A percentile compares a stretch with the other conserved stretches of the same genome.
Conservation (phyloP, 2,797 vertebrate genomes). For the Furcifer pardalis region DNA sequence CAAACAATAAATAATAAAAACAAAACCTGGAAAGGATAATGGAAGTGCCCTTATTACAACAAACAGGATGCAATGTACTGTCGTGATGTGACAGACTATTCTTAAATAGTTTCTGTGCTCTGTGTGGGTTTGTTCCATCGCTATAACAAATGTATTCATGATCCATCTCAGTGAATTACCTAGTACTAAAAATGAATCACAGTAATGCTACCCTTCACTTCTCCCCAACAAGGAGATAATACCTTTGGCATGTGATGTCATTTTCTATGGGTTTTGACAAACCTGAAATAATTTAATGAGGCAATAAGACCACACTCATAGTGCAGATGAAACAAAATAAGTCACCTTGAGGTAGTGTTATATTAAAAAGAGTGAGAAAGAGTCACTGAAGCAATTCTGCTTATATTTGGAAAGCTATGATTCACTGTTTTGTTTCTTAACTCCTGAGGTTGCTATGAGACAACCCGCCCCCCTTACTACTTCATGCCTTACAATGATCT, state of each 20-base stretch:
- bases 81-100: slow-evolving; percentile 43
- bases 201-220: slow-evolving; percentile 63
- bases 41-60: slow-evolving; percentile 59
- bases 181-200: slow-evolving; percentile 70
- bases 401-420: slow-evolving; percentile 56
- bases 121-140: slow-evolving; percentile 45
- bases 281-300: slow-evolving; percentile 73
- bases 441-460: slow-evolving; percentile 25
- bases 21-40: slow-evolving; percentile 61
- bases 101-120: slow-evolving; percentile 53
- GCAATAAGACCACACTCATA: slow-evolving; percentile 59
- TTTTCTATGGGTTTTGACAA: slow-evolving; percentile 68
- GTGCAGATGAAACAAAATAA: slow-evolving; percentile 39
- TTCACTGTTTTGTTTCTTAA: slow-evolving; percentile 44
- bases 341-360: slow-evolving; percentile 53
- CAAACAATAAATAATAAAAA: slow-evolving; percentile 36
- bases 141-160: slow-evolving; percentile 60
- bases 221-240: slow-evolving; percentile 64
- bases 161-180: slow-evolving; percentile 61
- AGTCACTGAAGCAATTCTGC: slow-evolving; percentile 52
- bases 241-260: slow-evolving; percentile 60
- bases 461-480: slow-evolving; percentile 36
- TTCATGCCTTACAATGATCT: slow-evolving; percentile 19
- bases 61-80: slow-evolving; percentile 56
- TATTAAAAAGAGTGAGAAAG: slow-evolving; percentile 52